These are phyloP conservation scores for Campylomormyrus tamandua DNA, from an alignment of 2,113 vertebrate genomes.

Conservation along the genomic window DNA sequence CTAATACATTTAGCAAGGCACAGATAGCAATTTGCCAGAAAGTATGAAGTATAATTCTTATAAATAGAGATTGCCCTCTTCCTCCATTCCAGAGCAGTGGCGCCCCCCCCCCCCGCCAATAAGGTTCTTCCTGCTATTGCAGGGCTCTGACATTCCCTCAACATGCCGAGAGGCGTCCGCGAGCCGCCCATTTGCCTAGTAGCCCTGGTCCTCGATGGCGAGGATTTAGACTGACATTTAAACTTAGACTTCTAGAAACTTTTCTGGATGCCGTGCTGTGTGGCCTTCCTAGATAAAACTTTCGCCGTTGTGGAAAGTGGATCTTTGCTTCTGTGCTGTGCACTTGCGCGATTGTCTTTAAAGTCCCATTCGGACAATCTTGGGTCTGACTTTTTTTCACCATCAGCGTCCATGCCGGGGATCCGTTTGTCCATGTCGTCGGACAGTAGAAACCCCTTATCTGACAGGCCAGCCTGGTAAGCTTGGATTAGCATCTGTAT, in stretches of 20 bases:
- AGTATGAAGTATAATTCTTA: not conserved
- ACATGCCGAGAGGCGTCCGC: slow-evolving; percentile 27
- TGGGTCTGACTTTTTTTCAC: slow-evolving; percentile 50
- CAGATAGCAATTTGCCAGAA: not conserved
- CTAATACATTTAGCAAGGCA: not conserved
- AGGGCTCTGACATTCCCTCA: not conserved
- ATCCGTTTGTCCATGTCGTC: slow-evolving; percentile 49
- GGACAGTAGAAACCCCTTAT: slow-evolving; percentile 56
- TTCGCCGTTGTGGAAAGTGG: slow-evolving; percentile 54
- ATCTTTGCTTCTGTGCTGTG: slow-evolving; percentile 41
- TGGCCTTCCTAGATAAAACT: slow-evolving; percentile 63
- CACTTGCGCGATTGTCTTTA: slow-evolving; percentile 38
- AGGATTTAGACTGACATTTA: slow-evolving; percentile 68
- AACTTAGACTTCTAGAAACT: slow-evolving; percentile 50
- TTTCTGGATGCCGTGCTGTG: slow-evolving; percentile 59
- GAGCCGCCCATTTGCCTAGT: slow-evolving; percentile 50
- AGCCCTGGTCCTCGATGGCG: slow-evolving; percentile 42
- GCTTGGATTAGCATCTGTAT: slow-evolving; percentile 71
- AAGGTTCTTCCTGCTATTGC: not conserved
- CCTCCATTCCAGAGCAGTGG: too few species aligned
- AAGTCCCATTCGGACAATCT: slow-evolving; percentile 41
- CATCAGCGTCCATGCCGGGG: slow-evolving; percentile 56
- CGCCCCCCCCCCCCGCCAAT: not conserved
- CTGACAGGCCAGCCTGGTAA: slow-evolving; percentile 61
- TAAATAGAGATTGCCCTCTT: not conserved